Evolutionary conservation across 2,113 vertebrate genomes (phyloP), one percentile per base, ranked within the genome.

Genomic region (Carlito syrichta): DNA sequence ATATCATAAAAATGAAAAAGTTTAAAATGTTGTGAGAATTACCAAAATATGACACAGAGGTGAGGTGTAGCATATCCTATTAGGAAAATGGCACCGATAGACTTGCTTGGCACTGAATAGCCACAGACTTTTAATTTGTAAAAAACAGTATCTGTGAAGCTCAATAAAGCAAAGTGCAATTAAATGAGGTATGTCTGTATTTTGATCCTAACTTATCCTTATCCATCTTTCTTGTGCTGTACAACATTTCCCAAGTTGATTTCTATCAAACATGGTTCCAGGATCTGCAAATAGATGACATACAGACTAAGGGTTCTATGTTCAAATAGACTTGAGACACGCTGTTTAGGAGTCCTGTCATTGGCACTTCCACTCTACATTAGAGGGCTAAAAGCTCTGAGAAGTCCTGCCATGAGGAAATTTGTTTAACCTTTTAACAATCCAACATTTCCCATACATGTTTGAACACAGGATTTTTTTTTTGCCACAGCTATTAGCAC

Each of bases 381-480:
- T 84, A 76, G 56, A 91, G 81, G 93, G 48, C 17, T 77, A 48
- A 95, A 74, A 86, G 60, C 45, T 94, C 40, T 63, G 66, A 92
- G 50, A 95, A 87, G 35, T 56, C 32, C 32, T 95, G 25, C 60
- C 40, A 73, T 82, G 78, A 88, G 82, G 63, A 90, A 45, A 68
- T 76, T 86, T 84, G 62, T 76, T 91, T 89, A 94, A 84, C 60
- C 35, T 91, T 95, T 93, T 63, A 40, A 77, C 94, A 87, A 60
- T 68, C 50, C 30, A 92, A 17, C 43, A 43, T 76, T 95, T 94
- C 25, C 45, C 60, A 58, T 73, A 35, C 43, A 73, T 14, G 6
- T 22, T 19, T 86, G 40, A 78, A 83, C 73, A 90, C 45, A 89
- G 40, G 38, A 35, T 12, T 56, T 23, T 78, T 23, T 78, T 56